These are phyloP conservation scores for Parus major DNA, from an alignment of 2,113 vertebrate species.

Conservation along the genomic window DNA sequence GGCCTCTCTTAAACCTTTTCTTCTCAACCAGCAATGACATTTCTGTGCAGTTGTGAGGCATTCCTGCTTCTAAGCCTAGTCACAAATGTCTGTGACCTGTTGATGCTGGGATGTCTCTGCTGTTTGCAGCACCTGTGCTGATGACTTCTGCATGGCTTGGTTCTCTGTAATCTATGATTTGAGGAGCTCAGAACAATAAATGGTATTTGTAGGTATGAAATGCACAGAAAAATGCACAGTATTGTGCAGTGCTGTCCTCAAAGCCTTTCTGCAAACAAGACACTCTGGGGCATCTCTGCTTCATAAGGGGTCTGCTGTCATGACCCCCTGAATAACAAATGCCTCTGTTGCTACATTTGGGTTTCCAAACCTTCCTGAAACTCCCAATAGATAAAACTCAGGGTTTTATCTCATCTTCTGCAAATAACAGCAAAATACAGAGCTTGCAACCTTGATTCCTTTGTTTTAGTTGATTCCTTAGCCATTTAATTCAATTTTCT, in stretches of 20 bases:
- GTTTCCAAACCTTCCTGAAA: background rate
- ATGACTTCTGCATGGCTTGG: background rate
- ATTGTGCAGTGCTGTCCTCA: background rate
- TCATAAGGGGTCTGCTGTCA: background rate
- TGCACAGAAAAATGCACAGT: background rate
- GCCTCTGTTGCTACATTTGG: background rate
- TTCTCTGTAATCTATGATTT: background rate
- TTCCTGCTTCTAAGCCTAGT: background rate
- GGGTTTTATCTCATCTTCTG: background rate
- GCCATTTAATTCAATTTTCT: background rate
- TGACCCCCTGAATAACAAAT: background rate
- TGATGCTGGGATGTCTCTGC: background rate
- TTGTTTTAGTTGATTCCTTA: background rate
- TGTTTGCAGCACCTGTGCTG: fast-evolving
- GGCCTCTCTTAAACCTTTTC: background rate
- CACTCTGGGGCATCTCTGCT: background rate
- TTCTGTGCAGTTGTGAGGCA: background rate
- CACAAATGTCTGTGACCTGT: background rate
- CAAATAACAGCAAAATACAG: background rate
- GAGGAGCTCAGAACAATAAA: background rate
- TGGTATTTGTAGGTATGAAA: background rate
- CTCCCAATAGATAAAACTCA: background rate
- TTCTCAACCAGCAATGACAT: background rate
- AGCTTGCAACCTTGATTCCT: background rate
- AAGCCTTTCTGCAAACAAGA: background rate